phyloP scores from a whole-genome alignment of 2,797 vertebrate genomes.

The Pseudotriccus pelzelni region DNA sequence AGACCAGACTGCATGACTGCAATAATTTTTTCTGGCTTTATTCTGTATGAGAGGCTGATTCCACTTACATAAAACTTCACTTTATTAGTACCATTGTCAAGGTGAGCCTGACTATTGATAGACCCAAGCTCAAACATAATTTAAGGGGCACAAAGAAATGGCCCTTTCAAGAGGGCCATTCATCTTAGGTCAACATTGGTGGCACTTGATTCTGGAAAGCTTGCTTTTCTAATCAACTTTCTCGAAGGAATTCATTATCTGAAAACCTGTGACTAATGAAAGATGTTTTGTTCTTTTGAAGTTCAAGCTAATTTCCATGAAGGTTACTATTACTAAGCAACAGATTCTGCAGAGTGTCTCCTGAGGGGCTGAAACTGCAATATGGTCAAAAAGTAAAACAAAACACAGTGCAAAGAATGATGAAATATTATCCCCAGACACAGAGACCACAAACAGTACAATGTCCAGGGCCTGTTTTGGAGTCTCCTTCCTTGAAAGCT shows the following conservation, averaged over 20 bases:
- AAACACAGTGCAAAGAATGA: neutral
- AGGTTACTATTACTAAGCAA: slow-evolving; percentile 83
- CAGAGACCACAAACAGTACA: neutral
- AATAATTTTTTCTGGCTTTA: neutral
- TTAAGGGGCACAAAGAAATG: neutral
- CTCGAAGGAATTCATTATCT: slow-evolving; percentile 81
- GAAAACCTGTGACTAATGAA: slow-evolving; percentile 78
- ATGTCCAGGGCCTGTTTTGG: neutral
- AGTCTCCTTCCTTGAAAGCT: neutral
- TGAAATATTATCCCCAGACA: neutral
- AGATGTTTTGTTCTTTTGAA: slow-evolving; percentile 81
- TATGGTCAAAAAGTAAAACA: slow-evolving; percentile 6
- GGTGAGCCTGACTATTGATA: neutral
- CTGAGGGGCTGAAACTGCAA: slow-evolving; percentile 46
- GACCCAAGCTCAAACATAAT: neutral
- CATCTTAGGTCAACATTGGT: neutral
- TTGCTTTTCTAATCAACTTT: slow-evolving; percentile 75
- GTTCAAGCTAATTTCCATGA: slow-evolving; percentile 79
- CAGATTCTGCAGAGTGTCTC: slow-evolving; percentile 77
- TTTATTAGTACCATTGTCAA: neutral
- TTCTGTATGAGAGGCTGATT: neutral
- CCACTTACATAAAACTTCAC: neutral
- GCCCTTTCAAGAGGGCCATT: neutral
- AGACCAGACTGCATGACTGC: neutral
- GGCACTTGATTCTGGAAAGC: slow-evolving; percentile 40